phyloP scores from a whole-genome alignment of 2,797 vertebrate genomes.

The Agapornis canus region DNA sequence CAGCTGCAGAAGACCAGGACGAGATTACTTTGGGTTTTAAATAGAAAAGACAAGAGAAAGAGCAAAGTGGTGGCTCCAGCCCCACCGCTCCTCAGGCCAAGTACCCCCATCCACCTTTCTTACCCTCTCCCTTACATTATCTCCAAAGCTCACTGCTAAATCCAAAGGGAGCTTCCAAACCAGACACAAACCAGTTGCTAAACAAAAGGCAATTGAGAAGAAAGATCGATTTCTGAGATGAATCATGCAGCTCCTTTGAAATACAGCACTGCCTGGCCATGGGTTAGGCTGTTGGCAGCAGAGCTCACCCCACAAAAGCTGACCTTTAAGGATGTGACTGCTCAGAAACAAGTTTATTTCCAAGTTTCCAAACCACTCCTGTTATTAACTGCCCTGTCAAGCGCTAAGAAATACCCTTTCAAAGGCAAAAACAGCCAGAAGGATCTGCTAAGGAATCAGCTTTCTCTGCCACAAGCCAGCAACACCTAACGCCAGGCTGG shows the following conservation, averaged over 20 bases:
- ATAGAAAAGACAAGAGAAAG: not conserved
- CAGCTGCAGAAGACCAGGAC: not conserved
- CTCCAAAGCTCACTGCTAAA: not conserved
- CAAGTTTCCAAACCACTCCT: not conserved
- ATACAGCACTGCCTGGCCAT: not conserved
- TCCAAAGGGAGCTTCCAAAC: not conserved
- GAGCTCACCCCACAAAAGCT: not conserved
- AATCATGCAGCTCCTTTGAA: not conserved
- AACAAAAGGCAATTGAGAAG: slow-evolving; percentile 7
- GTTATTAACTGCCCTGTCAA: not conserved
- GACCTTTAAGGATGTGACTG: slow-evolving; percentile 2
- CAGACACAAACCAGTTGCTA: not conserved
- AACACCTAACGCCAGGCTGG: not conserved
- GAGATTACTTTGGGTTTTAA: not conserved
- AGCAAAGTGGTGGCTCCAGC: not conserved
- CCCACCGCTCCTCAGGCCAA: not conserved
- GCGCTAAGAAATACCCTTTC: not conserved
- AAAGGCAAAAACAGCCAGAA: not conserved
- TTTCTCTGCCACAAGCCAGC: not conserved
- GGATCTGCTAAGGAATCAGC: not conserved
- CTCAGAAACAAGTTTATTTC: not conserved
- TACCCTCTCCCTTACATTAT: not conserved
- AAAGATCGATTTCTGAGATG: not conserved
- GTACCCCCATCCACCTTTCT: not conserved
- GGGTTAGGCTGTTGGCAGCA: not conserved